Evolutionary conservation across 2,113 vertebrate species (phyloP).

Genomic region (Columbina picui): DNA sequence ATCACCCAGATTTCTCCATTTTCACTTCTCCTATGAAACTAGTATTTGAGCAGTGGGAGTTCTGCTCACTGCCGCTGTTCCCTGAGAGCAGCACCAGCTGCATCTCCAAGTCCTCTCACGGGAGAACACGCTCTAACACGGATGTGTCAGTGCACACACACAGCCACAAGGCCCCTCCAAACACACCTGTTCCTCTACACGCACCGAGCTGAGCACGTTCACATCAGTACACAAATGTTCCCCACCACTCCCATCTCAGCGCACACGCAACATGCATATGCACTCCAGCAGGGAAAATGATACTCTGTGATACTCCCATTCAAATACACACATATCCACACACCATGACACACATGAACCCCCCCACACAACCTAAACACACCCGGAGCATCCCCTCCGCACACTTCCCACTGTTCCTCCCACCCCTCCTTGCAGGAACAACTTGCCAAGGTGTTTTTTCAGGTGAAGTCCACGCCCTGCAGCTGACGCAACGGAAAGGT

Average conservation of each 20-base stretch:
- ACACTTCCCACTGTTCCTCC: slow-evolving; percentile 43
- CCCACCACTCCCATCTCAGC: slow-evolving; percentile 5
- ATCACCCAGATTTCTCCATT: background rate
- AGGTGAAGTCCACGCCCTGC: slow-evolving; percentile 69
- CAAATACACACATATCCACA: background rate
- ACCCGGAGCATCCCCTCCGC: slow-evolving; percentile 9
- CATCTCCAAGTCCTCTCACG: background rate
- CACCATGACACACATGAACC: slow-evolving; percentile 6
- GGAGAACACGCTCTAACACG: fast-evolving
- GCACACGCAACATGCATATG: background rate
- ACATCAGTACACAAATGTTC: background rate
- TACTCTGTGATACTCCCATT: background rate
- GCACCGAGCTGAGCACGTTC: background rate
- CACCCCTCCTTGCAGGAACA: slow-evolving; percentile 43
- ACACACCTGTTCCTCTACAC: slow-evolving; percentile 17
- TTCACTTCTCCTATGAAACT: background rate
- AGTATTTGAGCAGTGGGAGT: background rate
- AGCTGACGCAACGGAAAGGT: slow-evolving; percentile 48
- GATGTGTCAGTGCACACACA: background rate
- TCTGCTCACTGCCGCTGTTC: background rate
- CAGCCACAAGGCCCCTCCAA: background rate
- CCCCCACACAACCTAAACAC: slow-evolving; percentile 24
- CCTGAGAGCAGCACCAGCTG: background rate
- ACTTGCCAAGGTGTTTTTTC: slow-evolving; percentile 60
- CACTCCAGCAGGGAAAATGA: background rate